Conservation (phyloP, 2,797 vertebrate genomes). For the Nothura maculosa region DNA sequence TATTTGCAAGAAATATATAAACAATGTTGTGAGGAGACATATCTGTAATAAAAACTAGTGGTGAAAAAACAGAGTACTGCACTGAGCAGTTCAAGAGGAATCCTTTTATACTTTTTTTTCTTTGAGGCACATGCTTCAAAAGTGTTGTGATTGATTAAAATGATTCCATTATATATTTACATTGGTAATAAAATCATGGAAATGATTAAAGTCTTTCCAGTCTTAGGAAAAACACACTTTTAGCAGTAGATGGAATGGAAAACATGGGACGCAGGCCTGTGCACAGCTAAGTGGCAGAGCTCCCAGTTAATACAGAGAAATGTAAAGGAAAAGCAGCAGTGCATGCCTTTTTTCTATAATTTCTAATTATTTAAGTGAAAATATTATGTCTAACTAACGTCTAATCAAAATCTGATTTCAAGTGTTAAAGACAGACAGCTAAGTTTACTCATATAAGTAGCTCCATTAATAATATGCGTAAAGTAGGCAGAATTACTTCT, state of each 20-base stretch:
- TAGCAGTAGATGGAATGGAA: not conserved
- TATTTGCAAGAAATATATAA: conserved; percentile 68
- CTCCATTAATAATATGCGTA: not conserved
- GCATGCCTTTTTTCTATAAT: not conserved
- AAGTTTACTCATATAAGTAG: not conserved
- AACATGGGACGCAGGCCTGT: not conserved
- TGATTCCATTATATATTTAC: not conserved
- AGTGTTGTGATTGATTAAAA: conserved; percentile 15
- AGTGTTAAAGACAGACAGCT: not conserved
- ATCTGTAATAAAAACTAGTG: conserved; percentile 63
- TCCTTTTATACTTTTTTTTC: not conserved
- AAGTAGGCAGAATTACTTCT: not conserved
- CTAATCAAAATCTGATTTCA: not conserved
- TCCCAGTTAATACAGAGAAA: not conserved
- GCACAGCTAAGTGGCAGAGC: not conserved
- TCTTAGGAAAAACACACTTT: not conserved
- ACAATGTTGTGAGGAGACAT: conserved; percentile 43
- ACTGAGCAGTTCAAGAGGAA: conserved; percentile 28
- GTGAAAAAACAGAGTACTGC: conserved; percentile 41
- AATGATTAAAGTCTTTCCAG: not conserved
- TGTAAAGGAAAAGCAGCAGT: not conserved
- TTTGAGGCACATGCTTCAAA: not conserved
- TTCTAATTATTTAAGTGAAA: not conserved
- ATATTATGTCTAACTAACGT: not conserved
- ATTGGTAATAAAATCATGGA: not conserved